phyloP scores from a whole-genome alignment of 2,113 vertebrate species.

The Corydoras sp. region DNA sequence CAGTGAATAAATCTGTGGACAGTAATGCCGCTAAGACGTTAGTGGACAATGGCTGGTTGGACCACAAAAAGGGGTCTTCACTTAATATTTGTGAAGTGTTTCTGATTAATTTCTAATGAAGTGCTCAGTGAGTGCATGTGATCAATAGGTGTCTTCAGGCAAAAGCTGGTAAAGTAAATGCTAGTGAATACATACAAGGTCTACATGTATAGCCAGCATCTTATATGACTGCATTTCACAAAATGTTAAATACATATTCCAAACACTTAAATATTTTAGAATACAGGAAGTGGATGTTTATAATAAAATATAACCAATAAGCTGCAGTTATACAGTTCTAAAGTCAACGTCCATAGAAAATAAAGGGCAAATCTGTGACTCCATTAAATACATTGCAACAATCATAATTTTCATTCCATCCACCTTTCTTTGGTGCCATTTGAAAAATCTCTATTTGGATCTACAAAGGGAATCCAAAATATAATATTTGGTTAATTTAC shows the following conservation, averaged over 20 bases:
- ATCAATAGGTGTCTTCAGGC: too few species aligned
- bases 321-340: slow-evolving; percentile 17
- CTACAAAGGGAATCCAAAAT: background rate
- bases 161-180: too few species aligned
- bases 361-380: slow-evolving; percentile 19
- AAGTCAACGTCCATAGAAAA: slow-evolving; percentile 24
- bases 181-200: too few species aligned
- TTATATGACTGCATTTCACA: too few species aligned
- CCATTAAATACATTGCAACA: slow-evolving; percentile 16
- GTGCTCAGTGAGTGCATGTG: too few species aligned
- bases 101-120: too few species aligned
- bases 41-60: too few species aligned
- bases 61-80: too few species aligned
- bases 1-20: too few species aligned
- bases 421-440: slow-evolving; percentile 29
- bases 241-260: slow-evolving; percentile 24
- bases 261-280: slow-evolving; percentile 22
- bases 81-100: too few species aligned
- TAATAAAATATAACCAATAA: slow-evolving; percentile 28
- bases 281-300: slow-evolving; percentile 3
- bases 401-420: background rate
- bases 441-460: slow-evolving; percentile 11
- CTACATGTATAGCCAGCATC: too few species aligned
- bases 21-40: too few species aligned
- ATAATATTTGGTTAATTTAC: slow-evolving; percentile 34